Base-by-base conservation (phyloP, 2,113 vertebrate species). In the Misgurnus mizolepis region DNA sequence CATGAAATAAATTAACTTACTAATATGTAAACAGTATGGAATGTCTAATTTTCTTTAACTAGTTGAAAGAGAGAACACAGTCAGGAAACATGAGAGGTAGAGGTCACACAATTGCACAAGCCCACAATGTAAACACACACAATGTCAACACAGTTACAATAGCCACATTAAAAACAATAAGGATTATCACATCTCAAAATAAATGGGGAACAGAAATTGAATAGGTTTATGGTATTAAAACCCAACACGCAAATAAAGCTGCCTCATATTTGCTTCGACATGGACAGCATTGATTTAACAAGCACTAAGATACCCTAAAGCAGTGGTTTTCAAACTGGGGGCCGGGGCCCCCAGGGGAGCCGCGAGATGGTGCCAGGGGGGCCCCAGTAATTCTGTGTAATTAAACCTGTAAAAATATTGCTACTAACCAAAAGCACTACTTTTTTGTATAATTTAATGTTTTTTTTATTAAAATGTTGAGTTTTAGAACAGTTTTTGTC, bases 101-200 rank as follows among this genome's bases (percentile, higher is more conserved):
- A 64, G 43, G 41, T 64, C 43, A 72, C 34, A 58, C 49, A 76
- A 55, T 56, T 76, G 56, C 71, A 71, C 66, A 75, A 34, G 4
- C 50, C 66, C 77, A 79, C 56, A 74, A 67, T 40, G 70, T 47
- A 73, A n/a, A 77, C 53, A 78, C 10, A 17, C 12, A 47, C 73
- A 41, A 74, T 47, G 14, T 50, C 55, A 70, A 76, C 22, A 76
- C 72, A 67, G 27, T 4, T 22, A 60, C 1, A 65, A 61, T 22
- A 56, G 53, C 45, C 55, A 53, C 45, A 12, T 40, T 47, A 67
- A 4, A 18, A 43, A 1, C 39, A 69, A 12, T 34, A 56, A 64
- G 56, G 17, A 60, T 66, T 40, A 12, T 56, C 9, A 12, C 39
- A 80, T 45, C 40, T 55, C 40, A 60, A 39, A 34, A 11, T 8